Evolutionary conservation across 2,113 vertebrate species (phyloP), one percentile per base, ranked within the genome.

Genomic region (Oncorhynchus mykiss): DNA sequence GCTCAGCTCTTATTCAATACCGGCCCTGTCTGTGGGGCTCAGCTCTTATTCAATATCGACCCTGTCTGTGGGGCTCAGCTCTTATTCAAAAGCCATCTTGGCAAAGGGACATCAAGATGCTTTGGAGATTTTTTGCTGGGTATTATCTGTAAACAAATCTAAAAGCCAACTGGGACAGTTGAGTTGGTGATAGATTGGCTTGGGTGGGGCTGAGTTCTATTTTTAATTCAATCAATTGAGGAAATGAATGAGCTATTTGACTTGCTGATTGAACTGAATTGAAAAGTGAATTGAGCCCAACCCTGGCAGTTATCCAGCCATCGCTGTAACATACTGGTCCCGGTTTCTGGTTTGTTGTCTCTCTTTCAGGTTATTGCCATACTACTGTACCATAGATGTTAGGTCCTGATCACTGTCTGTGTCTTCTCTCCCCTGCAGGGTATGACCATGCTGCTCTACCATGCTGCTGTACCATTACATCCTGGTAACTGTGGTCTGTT

Each of bases 61-160:
- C 34, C 34, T 39, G 34, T 39, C 7, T 39, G 34, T 39, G 34
- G 34, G 7, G 1, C 34, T 39, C 34, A 39, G 34, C 34, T 39
- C 34, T 45, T 45, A 45, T 88, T 87, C 86, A 84, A 84, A 84
- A 87, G 82, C 80, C 73, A 34, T 79, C 60, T 84, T 90, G 92
- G 86, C 88, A 90, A 4, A 68, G 39, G 70, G 24, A 0, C 11
- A 72, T 76, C 1, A 6, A 39, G 65, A 76, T 68, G 80, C 75
- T 86, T 82, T 78, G 82, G 54, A 57, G 20, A 82, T 84, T 88
- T 90, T 85, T 88, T 86, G 85, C 90, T 82, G 84, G 86, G 82
- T 87, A 59, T 13, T 88, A 83, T 90, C 93, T 91, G 85, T 88
- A 90, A 93, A 91, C 81, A 86, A 78, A 45, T 18, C 51, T 14